Evolutionary conservation across 2,797 vertebrate genomes (phyloP).

Genomic region (Hippopotamyrus pictus): DNA sequence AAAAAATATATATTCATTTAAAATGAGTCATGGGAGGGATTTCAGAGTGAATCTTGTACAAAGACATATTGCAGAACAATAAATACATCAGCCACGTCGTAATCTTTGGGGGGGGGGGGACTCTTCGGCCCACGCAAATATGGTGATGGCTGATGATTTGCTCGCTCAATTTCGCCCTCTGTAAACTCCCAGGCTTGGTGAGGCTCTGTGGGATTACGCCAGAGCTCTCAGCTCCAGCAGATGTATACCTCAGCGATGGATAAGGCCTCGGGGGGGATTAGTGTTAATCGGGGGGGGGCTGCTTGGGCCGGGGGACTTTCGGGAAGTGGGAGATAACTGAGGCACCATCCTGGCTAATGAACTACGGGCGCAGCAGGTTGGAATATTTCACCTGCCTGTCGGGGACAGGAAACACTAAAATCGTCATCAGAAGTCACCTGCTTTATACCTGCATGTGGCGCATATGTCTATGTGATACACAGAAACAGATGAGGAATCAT

Average conservation of each 20-base stretch:
- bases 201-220: constrained; percentile 10
- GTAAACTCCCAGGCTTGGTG: not conserved
- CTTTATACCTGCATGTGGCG: not conserved
- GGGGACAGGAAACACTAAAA: not conserved
- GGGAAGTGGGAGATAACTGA: not conserved
- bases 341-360: not conserved
- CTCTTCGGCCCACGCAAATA: not conserved
- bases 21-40: not conserved
- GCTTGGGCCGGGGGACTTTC: not conserved
- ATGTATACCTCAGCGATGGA: constrained; percentile 18
- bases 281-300: not conserved
- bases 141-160: not conserved
- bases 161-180: constrained; percentile 16
- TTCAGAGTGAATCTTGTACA: not conserved
- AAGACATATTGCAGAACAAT: not conserved
- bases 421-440: not conserved
- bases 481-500: not conserved
- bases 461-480: not conserved
- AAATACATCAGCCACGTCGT: not conserved
- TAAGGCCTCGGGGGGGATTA: constrained; percentile 17
- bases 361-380: not conserved
- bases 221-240: constrained; percentile 1
- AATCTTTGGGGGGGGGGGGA: not conserved
- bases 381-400: not conserved
- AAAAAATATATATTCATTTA: not conserved